Evolutionary conservation across 2,113 vertebrate genomes (phyloP).

Genomic region (Oplegnathus fasciatus): DNA sequence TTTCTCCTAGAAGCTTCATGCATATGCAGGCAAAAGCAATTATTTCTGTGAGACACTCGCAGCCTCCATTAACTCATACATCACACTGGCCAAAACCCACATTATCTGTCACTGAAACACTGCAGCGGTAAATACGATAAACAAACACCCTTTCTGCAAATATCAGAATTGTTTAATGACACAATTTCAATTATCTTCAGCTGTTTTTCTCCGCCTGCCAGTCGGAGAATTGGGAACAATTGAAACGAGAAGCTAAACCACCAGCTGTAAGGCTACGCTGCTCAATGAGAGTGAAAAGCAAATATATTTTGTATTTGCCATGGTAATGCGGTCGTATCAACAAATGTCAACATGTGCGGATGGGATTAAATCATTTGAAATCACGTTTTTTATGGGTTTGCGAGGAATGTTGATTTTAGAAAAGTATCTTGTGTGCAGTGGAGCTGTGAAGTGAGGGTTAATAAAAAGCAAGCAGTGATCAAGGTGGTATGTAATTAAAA

Average conservation of each 20-base stretch:
- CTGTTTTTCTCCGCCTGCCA: slow-evolving; percentile 27
- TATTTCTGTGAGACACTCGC: slow-evolving; percentile 60
- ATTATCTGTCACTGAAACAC: slow-evolving; percentile 59
- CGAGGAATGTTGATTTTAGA: slow-evolving; percentile 35
- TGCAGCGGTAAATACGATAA: slow-evolving; percentile 55
- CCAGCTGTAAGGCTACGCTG: slow-evolving; percentile 13
- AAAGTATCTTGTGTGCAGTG: slow-evolving; percentile 8
- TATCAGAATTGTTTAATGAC: slow-evolving; percentile 58
- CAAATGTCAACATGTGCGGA: slow-evolving; percentile 43
- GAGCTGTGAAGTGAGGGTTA: slow-evolving; percentile 31
- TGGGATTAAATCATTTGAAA: slow-evolving; percentile 35
- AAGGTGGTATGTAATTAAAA: slow-evolving; percentile 40
- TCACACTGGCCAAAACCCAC: slow-evolving; percentile 50
- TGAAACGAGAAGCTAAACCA: slow-evolving; percentile 26
- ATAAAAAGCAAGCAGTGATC: slow-evolving; percentile 36
- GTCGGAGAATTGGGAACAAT: slow-evolving; percentile 23
- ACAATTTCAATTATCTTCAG: slow-evolving; percentile 65
- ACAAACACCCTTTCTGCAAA: slow-evolving; percentile 54
- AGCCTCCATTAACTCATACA: slow-evolving; percentile 63
- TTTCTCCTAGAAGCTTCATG: slow-evolving; percentile 35
- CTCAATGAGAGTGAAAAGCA: slow-evolving; percentile 43
- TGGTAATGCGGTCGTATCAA: slow-evolving; percentile 10
- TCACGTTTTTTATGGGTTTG: not conserved
- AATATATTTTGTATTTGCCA: slow-evolving; percentile 42
- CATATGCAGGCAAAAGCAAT: slow-evolving; percentile 62